Percentiles rank a stretch among this genome's conserved stretches.
Conservation (phyloP, 2,113 vertebrate species). For the Saguinus imperator region DNA sequence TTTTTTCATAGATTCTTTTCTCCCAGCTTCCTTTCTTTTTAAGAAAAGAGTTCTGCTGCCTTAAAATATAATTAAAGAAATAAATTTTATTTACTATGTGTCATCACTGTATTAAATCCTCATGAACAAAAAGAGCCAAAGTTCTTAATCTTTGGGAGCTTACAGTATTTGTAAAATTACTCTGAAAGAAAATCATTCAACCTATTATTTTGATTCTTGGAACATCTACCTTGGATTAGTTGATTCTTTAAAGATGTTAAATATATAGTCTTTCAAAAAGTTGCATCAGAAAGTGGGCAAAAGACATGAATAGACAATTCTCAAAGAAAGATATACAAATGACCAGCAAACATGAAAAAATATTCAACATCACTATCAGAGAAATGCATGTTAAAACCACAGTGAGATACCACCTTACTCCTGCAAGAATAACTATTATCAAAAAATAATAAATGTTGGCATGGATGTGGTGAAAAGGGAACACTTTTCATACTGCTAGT, state of each 20-base stretch:
- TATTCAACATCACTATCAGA: too few species aligned
- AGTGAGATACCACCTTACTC: too few species aligned
- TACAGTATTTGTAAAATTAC: not conserved
- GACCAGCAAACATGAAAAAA: too few species aligned
- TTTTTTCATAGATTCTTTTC: not conserved
- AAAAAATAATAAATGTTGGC: too few species aligned
- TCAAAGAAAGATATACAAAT: too few species aligned
- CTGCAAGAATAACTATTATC: too few species aligned
- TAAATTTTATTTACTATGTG: not conserved
- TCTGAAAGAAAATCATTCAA: not conserved
- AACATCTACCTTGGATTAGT: not conserved
- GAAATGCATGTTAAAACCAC: too few species aligned
- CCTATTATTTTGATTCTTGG: not conserved
- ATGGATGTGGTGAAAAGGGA: too few species aligned
- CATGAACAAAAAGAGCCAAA: not conserved
- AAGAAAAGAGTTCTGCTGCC: not conserved
- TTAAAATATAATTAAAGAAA: not conserved
- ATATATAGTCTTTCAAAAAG: too few species aligned
- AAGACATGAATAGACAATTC: too few species aligned
- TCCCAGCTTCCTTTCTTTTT: not conserved
- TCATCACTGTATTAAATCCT: not conserved
- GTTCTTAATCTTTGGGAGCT: not conserved
- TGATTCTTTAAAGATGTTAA: not conserved
- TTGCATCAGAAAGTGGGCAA: too few species aligned
- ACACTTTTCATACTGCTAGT: too few species aligned